Evolutionary conservation across 2,888 invertebrate species (phyloP), one percentile per base, ranked within the genome.

Genomic region (Synanthedon myopaeformis): DNA sequence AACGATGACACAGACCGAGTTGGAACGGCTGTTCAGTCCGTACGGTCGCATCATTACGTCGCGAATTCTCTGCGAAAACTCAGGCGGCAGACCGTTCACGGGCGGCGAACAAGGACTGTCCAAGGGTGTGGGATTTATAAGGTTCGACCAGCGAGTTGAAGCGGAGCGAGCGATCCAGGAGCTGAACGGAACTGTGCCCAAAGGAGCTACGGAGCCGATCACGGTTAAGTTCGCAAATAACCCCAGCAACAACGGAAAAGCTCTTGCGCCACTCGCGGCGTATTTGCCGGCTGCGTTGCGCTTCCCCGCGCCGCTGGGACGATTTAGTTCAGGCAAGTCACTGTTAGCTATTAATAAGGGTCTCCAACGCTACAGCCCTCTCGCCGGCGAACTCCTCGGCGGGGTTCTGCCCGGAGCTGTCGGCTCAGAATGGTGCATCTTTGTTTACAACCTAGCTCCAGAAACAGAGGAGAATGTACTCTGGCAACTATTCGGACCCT

Each of bases 21-120:
- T 98, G 73, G 98, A 98, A 89, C 91, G 93, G 58, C 91, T 98
- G 61, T 98, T 98, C 89, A 92, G 94, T 71, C 96, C 97, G 41
- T 98, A 93, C 79, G 98, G 98, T 59, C 92, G 96, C 65, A 98
- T 98, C 65, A 98, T 98, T 72, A 98, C 98, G 55, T 97, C 97
- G 60, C 91, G 98, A 65, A 98, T 98, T 69, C 90, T 98, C 57
- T 97, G 97, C 83, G 98, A 98, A 89, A 98, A 97, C 90, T 94
- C 96, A 66, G 95, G 96, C 89, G 93, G 94, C 65, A 88, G 90
- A 60, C 84, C 86, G 19, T 90, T 90, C 72, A 89, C 89, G 51
- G 90, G 89, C 55, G 90, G 81, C 49, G 90, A 90, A 65, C 89
- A 91, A 89, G 97, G 97, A 70, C 89, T 96, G 74, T 96, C 96